These are phyloP conservation scores for Australoheros scitulus DNA, from an alignment of 2,113 vertebrate species.

Conservation along the genomic window DNA sequence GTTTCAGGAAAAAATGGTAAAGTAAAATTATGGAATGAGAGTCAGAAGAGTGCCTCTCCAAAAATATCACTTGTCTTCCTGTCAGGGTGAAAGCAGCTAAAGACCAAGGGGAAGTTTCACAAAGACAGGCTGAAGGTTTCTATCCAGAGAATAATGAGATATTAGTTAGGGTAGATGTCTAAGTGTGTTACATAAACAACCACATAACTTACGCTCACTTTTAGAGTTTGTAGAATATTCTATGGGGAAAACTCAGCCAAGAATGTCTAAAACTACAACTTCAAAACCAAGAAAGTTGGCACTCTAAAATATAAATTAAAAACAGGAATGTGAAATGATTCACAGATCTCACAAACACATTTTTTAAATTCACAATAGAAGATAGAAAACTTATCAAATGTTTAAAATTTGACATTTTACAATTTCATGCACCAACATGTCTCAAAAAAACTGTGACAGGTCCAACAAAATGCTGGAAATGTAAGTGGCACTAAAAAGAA, in stretches of 20 bases:
- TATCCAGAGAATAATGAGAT: neutral
- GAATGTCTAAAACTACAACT: neutral
- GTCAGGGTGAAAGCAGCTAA: neutral
- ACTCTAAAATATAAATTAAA: neutral
- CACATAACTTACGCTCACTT: neutral
- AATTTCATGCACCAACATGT: neutral
- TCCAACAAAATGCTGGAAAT: neutral
- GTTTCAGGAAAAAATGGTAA: conserved; percentile 3
- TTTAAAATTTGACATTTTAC: neutral
- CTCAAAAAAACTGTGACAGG: neutral
- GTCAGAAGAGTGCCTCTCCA: neutral
- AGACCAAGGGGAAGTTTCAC: neutral
- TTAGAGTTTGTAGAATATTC: neutral
- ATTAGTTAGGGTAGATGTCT: neutral
- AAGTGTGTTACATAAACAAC: neutral
- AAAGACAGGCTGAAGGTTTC: neutral
- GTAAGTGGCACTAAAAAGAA: neutral
- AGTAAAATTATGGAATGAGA: neutral
- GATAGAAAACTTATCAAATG: neutral
- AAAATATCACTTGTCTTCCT: neutral
- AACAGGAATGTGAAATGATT: neutral
- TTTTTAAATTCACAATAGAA: neutral
- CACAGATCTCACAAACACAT: neutral
- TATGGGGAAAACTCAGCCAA: neutral
- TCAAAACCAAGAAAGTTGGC: neutral